Evolutionary conservation across 2,888 invertebrate species (phyloP).

Genomic region (Cerastis rubricosa): DNA sequence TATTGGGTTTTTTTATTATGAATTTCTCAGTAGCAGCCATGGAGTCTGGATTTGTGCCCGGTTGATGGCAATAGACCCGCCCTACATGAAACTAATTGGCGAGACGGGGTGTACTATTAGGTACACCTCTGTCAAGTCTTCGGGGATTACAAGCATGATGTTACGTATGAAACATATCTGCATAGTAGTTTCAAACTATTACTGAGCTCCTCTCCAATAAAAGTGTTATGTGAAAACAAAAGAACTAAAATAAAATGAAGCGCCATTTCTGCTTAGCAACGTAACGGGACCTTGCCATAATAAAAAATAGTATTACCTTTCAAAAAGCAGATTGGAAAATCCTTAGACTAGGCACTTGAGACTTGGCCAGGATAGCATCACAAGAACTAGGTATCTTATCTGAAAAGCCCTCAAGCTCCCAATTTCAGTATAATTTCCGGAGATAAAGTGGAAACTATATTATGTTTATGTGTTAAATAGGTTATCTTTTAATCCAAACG

Average conservation of each 20-base stretch:
- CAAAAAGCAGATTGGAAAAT: slow-evolving; percentile 56
- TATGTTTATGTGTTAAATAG: slow-evolving; percentile 12
- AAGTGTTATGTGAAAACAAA: not conserved
- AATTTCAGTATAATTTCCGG: slow-evolving; percentile 46
- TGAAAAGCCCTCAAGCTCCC: slow-evolving; percentile 33
- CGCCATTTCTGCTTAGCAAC: not conserved
- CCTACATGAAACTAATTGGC: too few species aligned
- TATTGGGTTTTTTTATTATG: too few species aligned
- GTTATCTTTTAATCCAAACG: not conserved
- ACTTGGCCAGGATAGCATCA: slow-evolving; percentile 33
- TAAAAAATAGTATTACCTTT: slow-evolving; percentile 39
- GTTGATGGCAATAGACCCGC: too few species aligned
- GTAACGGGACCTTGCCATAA: not conserved
- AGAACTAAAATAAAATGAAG: not conserved
- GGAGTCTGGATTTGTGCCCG: too few species aligned
- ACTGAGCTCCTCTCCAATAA: too few species aligned
- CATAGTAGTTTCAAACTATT: too few species aligned
- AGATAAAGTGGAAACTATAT: not conserved
- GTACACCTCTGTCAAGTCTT: too few species aligned
- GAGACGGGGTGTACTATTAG: too few species aligned
- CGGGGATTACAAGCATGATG: too few species aligned
- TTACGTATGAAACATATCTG: too few species aligned
- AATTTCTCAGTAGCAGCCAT: too few species aligned
- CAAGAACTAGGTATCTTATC: slow-evolving; percentile 32
- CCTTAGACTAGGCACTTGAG: slow-evolving; percentile 46